Evolutionary conservation across 37 sponge, comb jelly and placozoan genomes (phyloP), one percentile per base, ranked within the genome.

Genomic region (Petrosia ficiformis): DNA sequence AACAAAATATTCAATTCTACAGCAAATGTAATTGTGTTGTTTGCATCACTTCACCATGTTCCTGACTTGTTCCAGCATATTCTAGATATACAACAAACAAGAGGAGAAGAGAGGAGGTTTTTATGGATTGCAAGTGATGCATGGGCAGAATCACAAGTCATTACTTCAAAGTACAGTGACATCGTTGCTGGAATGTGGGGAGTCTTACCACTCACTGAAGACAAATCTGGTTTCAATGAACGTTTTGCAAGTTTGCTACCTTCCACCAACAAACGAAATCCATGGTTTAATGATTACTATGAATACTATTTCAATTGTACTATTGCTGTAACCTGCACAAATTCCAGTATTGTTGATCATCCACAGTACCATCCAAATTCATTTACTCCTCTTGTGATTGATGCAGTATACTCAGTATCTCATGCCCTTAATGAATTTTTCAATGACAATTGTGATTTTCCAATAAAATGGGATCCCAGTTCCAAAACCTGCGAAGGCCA

Each of bases 41-140:
- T 69, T 74, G 36, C 70, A 41, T 57, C 61, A 44, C 44, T 71
- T 16, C 37, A 40, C 19, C 2, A 40, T 25, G 73, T 61, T 26
- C 42, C 37, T 36, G 22, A 42, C 29, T 29, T 85, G 24, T 37
- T 78, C 32, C 0, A 10, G 39, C 16, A 33, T 11, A 19, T 84
- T 2, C 2, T 6, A 0, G 2, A 42, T 21, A n/a, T 44, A 3
- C 2, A 25, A 30, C 6, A 42, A 22, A 57, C 52, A 19, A 21
- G 19, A 40, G 38, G 22, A 8, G 36, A 36, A 57, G 4, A 2
- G 25, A 31, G 76, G 6, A 37, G 56, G 3, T 82, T 91, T 66
- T 61, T 78, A 44, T 92, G 82, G 82, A 89, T 93, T 42, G 93
- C 87, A n/a, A 83, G 84, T 35, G 89, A 87, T 75, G 74, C 79